Percentiles rank a stretch among this genome's conserved stretches.
These are phyloP conservation scores for Catamblyrhynchus diadema DNA, from an alignment of 2,797 vertebrate species.

Conservation along the genomic window DNA sequence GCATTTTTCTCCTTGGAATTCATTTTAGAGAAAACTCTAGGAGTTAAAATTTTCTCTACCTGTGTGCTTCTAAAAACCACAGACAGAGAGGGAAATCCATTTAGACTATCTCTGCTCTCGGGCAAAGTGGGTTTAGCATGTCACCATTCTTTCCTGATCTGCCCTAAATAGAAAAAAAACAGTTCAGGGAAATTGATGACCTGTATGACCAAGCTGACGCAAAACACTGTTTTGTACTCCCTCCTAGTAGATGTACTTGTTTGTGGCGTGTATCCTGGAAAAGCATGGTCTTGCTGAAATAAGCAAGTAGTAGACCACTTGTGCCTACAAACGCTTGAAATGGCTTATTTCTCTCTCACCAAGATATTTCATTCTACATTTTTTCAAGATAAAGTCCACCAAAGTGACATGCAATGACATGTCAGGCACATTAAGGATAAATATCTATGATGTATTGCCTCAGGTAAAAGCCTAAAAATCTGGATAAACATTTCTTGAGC, in stretches of 20 bases:
- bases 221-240: neutral
- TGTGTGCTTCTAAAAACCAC: neutral
- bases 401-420: neutral
- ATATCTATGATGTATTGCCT: rapidly evolving
- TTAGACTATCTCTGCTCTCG: neutral
- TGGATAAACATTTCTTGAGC: neutral
- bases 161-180: neutral
- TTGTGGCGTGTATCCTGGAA: neutral
- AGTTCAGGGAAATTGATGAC: neutral
- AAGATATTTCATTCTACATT: neutral
- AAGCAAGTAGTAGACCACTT: neutral
- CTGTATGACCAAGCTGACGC: neutral
- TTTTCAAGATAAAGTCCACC: neutral
- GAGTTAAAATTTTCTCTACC: neutral
- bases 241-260: neutral
- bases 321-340: neutral
- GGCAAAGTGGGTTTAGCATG: neutral
- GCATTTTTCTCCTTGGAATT: neutral
- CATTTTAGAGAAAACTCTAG: neutral
- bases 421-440: neutral
- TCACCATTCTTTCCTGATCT: neutral
- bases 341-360: neutral
- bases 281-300: neutral
- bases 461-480: neutral
- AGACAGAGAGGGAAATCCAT: neutral